These are phyloP conservation scores for Myiagra hebetior DNA, from an alignment of 2,113 vertebrate genomes.

Conservation along the genomic window DNA sequence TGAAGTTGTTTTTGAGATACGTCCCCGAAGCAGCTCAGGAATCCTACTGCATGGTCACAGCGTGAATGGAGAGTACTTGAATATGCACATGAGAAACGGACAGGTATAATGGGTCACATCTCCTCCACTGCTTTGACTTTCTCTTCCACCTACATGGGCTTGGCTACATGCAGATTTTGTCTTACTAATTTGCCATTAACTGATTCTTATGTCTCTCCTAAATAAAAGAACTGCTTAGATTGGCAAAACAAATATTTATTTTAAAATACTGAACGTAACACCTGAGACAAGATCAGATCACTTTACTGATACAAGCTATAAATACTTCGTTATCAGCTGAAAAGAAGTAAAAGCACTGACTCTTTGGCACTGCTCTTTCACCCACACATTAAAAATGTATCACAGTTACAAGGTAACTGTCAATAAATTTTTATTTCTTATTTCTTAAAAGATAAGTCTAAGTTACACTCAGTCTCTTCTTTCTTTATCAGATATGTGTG, in stretches of 20 bases:
- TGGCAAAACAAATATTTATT: not conserved
- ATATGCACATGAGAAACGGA: slow-evolving; percentile 84
- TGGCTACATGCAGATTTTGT: not conserved
- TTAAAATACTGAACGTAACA: not conserved
- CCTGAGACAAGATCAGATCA: not conserved
- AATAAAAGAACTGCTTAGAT: not conserved
- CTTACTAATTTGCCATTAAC: not conserved
- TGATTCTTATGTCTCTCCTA: not conserved
- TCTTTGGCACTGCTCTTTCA: not conserved
- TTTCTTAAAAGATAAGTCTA: not conserved
- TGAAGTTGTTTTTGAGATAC: slow-evolving; percentile 89
- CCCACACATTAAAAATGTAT: not conserved
- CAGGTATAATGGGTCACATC: slow-evolving; percentile 67
- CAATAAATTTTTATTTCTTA: not conserved
- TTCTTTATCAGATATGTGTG: not conserved
- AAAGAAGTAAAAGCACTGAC: not conserved
- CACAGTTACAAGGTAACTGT: not conserved
- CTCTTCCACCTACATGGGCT: not conserved
- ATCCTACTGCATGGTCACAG: slow-evolving; percentile 84
- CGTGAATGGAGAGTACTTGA: slow-evolving; percentile 80
- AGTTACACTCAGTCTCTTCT: not conserved
- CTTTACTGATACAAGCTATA: not conserved
- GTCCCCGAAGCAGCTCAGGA: slow-evolving; percentile 85
- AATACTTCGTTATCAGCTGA: not conserved
- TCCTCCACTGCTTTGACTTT: not conserved